phyloP scores from a whole-genome alignment of 2,888 invertebrate genomes.

The Diploptera punctata region DNA sequence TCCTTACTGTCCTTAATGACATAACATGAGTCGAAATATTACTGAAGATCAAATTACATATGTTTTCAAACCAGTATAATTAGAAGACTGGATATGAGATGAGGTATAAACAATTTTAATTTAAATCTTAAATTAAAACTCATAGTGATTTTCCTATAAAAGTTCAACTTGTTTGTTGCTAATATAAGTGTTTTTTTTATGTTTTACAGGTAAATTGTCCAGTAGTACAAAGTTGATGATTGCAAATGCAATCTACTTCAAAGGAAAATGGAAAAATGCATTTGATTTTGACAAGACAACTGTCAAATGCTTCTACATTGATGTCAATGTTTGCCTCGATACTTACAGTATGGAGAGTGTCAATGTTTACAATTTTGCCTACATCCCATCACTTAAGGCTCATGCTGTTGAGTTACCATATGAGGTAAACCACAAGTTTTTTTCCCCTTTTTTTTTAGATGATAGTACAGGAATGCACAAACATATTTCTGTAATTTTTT shows the following conservation, averaged over 20 bases:
- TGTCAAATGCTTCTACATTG: constrained; percentile 68
- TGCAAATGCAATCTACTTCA: constrained; percentile 80
- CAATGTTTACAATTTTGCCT: constrained; percentile 66
- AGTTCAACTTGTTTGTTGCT: too few species aligned
- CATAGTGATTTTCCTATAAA: too few species aligned
- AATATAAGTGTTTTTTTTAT: not conserved
- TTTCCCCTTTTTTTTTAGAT: not conserved
- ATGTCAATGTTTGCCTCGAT: constrained; percentile 64
- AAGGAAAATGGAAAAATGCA: constrained; percentile 75
- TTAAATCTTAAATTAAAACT: too few species aligned
- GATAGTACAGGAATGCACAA: too few species aligned
- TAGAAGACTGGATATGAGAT: too few species aligned
- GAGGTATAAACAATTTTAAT: too few species aligned
- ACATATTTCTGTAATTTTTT: too few species aligned
- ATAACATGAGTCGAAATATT: too few species aligned
- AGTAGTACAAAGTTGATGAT: constrained; percentile 68
- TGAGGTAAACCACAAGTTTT: constrained; percentile 61
- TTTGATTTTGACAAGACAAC: constrained; percentile 64
- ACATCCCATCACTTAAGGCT: constrained; percentile 67
- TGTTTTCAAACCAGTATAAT: too few species aligned
- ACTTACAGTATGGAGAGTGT: constrained; percentile 72
- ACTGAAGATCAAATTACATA: too few species aligned
- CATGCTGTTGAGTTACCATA: constrained; percentile 77
- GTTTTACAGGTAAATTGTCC: constrained; percentile 56
- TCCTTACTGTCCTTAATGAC: too few species aligned